A percentile compares a stretch with the other conserved stretches of the same genome.
phyloP scores from a whole-genome alignment of 2,113 vertebrate genomes.

The Alosa alosa region DNA sequence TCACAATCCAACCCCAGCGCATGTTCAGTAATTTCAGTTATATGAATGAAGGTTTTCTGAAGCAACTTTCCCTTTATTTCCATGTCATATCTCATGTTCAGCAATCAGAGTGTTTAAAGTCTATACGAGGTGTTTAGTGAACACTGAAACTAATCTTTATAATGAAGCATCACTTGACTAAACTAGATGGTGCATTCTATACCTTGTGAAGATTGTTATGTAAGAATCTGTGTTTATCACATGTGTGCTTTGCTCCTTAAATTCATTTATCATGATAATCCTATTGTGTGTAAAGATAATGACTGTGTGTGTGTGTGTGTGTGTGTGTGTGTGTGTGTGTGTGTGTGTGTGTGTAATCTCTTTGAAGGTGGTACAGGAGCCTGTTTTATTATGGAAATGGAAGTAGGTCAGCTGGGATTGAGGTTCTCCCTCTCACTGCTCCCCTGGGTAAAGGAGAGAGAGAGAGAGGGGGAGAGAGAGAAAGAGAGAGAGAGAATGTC shows the following conservation, averaged over 20 bases:
- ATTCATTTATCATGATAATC: not conserved
- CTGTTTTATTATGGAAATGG: not conserved
- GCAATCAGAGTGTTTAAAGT: too few relatives aligned
- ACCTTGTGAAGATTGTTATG: not conserved
- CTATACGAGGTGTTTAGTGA: too few relatives aligned
- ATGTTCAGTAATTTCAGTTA: not conserved
- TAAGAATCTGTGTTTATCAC: not conserved
- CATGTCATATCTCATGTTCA: too few relatives aligned
- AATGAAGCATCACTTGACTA: not conserved
- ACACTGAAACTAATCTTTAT: too few relatives aligned
- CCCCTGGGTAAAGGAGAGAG: not conserved
- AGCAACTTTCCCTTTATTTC: too few relatives aligned
- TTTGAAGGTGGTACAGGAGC: not conserved
- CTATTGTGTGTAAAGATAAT: not conserved
- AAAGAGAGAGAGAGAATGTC: slow-evolving; percentile 8
- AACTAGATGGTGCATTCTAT: not conserved
- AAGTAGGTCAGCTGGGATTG: slow-evolving; percentile 7
- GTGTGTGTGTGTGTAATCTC: not conserved
- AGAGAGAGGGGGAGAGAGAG: slow-evolving; percentile 21
- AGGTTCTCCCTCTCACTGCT: not conserved
- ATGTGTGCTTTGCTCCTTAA: not conserved
- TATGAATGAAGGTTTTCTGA: not conserved
- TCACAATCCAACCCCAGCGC: not conserved
- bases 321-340: slow-evolving; percentile 19
- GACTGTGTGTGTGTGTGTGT: slow-evolving; percentile 6